phyloP scores from a whole-genome alignment of 1,140 invertebrate species.

The Heliconius himera region DNA sequence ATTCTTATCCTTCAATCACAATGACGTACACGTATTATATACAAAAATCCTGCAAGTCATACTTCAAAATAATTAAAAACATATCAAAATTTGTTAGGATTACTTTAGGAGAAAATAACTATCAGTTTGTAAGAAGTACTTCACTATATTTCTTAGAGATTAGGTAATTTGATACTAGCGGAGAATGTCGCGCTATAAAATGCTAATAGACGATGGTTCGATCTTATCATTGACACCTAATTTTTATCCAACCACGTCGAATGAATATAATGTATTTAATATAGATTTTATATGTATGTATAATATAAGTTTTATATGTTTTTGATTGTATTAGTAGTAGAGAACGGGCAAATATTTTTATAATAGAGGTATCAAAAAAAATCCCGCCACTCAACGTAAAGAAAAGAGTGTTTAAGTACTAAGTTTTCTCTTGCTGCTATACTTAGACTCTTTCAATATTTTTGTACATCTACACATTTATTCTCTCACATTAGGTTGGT shows the following conservation, averaged over 20 bases:
- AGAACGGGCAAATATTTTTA: too few relatives aligned
- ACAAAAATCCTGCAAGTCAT: too few relatives aligned
- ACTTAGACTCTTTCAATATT: too few relatives aligned
- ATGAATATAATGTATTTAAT: background rate
- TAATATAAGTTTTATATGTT: background rate
- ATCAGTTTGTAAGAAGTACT: background rate
- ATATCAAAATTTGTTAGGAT: background rate
- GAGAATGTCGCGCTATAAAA: slow-evolving; percentile 10
- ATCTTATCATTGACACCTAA: slow-evolving; percentile 12
- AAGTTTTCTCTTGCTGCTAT: too few relatives aligned
- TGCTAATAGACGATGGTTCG: slow-evolving; percentile 12
- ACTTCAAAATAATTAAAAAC: background rate
- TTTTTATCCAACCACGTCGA: background rate
- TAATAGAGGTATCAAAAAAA: too few relatives aligned
- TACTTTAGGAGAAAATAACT: background rate
- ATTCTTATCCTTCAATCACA: too few relatives aligned
- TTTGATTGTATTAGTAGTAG: too few relatives aligned
- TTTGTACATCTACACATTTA: too few relatives aligned
- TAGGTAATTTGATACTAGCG: slow-evolving; percentile 3
- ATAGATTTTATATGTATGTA: background rate
- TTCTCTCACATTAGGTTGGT: too few relatives aligned
- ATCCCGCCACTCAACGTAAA: too few relatives aligned
- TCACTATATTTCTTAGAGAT: background rate
- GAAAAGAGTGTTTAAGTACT: too few relatives aligned
- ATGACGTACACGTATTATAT: too few relatives aligned